Percentiles rank a stretch among this genome's conserved stretches.
Conservation (phyloP, 2,888 invertebrate species). For the Metopia argyrocephala region DNA sequence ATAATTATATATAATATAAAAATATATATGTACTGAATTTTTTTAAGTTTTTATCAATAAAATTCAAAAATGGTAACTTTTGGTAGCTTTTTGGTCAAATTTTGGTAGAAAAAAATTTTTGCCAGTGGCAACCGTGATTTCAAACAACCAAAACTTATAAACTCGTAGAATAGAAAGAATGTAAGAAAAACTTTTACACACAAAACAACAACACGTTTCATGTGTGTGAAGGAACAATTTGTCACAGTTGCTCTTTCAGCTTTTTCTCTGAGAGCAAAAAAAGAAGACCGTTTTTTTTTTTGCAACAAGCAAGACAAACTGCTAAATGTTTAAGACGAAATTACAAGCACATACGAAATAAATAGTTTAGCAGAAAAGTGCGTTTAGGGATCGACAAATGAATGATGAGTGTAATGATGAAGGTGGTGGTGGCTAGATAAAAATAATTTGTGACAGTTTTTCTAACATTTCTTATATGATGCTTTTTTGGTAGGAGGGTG, state of each 20-base stretch:
- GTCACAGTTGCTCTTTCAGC: conserved; percentile 49
- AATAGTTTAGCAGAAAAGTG: too few species aligned
- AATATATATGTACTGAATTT: too few species aligned
- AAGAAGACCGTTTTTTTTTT: too few species aligned
- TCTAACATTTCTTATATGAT: background rate
- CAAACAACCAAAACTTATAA: too few species aligned
- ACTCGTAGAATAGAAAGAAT: background rate
- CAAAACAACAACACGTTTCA: conserved; percentile 39
- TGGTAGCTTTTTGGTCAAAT: too few species aligned
- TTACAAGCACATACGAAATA: too few species aligned
- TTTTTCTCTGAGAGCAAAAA: background rate
- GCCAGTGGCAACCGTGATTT: too few species aligned
- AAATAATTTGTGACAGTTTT: conserved; percentile 39
- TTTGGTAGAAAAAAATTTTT: too few species aligned
- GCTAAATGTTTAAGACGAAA: background rate
- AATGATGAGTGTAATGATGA: conserved; percentile 34
- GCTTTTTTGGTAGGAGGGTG: too few species aligned
- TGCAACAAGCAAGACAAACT: background rate
- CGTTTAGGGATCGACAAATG: conserved; percentile 23
- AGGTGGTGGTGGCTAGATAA: conserved; percentile 36
- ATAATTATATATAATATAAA: too few species aligned
- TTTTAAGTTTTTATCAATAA: too few species aligned
- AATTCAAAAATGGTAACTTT: too few species aligned
- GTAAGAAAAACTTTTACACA: conserved; percentile 20
- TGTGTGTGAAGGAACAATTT: conserved; percentile 29